A percentile compares a stretch with the other conserved stretches of the same genome.
These are phyloP conservation scores for Drosophila infuscata DNA, from an alignment of 2,888 invertebrate genomes.

Conservation along the genomic window DNA sequence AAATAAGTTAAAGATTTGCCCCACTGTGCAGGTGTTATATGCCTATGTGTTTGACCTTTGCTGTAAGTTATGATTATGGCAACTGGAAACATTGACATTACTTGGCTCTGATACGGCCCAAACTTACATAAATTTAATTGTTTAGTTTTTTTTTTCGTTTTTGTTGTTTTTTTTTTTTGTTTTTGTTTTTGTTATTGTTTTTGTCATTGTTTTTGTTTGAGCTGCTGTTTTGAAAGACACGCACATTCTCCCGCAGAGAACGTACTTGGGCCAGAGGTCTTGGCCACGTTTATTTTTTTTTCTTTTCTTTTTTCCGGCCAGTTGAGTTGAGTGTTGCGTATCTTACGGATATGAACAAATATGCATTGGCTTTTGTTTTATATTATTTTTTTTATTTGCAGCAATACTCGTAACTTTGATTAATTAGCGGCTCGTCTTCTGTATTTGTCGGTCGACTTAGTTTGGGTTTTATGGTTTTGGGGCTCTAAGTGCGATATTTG, in stretches of 20 bases:
- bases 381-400: slow-evolving; percentile 25
- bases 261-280: slow-evolving; percentile 1
- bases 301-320: slow-evolving; percentile 11
- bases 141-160: slow-evolving; percentile 35
- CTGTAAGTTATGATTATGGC: slow-evolving; percentile 79
- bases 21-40: slow-evolving; percentile 54
- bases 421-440: slow-evolving; percentile 62
- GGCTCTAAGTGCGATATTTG: slow-evolving; percentile 78
- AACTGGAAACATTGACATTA: slow-evolving; percentile 77
- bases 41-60: slow-evolving; percentile 54
- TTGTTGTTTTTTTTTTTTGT: neutral
- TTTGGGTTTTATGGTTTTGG: neutral
- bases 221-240: slow-evolving; percentile 33
- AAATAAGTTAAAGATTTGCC: neutral
- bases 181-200: neutral
- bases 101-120: slow-evolving; percentile 46
- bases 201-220: neutral
- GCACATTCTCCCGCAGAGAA: slow-evolving; percentile 39
- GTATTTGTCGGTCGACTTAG: slow-evolving; percentile 56
- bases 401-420: slow-evolving; percentile 50
- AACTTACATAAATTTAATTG: slow-evolving; percentile 72
- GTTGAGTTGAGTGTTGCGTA: slow-evolving; percentile 63
- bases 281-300: slow-evolving; percentile 5
- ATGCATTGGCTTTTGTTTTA: slow-evolving; percentile 16
- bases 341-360: slow-evolving; percentile 68